Evolutionary conservation across 2,888 invertebrate genomes (phyloP).

Genomic region (Meloe dianella): DNA sequence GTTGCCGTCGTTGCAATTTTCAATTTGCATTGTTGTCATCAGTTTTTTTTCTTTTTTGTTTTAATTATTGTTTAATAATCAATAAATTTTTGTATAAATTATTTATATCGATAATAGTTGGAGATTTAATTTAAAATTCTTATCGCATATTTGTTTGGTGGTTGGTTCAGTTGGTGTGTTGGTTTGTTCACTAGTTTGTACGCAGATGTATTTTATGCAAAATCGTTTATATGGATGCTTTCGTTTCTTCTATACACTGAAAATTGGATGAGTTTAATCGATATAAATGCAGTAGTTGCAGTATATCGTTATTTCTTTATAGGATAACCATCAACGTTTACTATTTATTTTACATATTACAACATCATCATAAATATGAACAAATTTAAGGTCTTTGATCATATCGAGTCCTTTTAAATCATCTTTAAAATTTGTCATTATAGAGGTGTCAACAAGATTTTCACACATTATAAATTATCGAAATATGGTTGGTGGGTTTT

Average conservation of each 20-base stretch:
- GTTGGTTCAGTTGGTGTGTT: too few relatives aligned
- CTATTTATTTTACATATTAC: constrained; percentile 35
- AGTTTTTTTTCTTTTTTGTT: not conserved
- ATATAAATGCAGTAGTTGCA: constrained; percentile 34
- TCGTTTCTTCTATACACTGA: constrained; percentile 19
- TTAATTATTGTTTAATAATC: not conserved
- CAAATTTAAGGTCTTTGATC: too few relatives aligned
- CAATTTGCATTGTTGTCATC: constrained; percentile 12
- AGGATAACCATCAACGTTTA: constrained; percentile 31
- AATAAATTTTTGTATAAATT: not conserved
- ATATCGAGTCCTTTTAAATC: constrained; percentile 19
- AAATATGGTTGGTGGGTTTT: constrained; percentile 12
- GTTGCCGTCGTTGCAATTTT: constrained; percentile 4
- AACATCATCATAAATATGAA: constrained; percentile 17
- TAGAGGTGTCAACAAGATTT: constrained; percentile 13
- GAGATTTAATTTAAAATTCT: constrained; percentile 23
- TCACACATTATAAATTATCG: constrained; percentile 27
- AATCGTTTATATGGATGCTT: constrained; percentile 22
- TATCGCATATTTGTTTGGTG: constrained; percentile 15
- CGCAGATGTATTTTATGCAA: constrained; percentile 34
- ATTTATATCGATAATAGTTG: constrained; percentile 14
- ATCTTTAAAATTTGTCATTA: constrained; percentile 22
- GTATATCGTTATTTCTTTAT: constrained; percentile 25
- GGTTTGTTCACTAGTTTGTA: constrained; percentile 18
- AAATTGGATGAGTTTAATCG: constrained; percentile 33